Base-by-base conservation (phyloP, 2,888 invertebrate genomes). In the Gymnocheta viridis region DNA sequence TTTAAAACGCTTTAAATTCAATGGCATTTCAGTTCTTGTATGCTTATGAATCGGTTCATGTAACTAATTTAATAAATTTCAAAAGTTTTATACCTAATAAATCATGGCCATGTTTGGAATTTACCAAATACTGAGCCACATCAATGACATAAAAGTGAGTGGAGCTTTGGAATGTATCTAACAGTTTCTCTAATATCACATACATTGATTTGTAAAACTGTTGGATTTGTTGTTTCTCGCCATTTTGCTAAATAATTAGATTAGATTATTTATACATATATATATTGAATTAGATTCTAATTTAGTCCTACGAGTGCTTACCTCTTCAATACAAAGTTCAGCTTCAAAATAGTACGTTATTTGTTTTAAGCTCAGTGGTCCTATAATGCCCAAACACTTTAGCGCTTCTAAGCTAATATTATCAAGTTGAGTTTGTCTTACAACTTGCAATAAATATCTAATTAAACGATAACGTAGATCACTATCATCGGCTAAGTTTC, bases 331-430 rank as follows among this genome's bases (percentile, higher is more conserved):
- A 38, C 85, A 86, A 17, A 86, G 87, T 10, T 90, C 90, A 4
- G 87, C 87, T 86, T 89, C 87, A 80, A 91, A 91, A 83, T 90
- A 91, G 81, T 88, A 91, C 0, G 89, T 88, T 29, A 87, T 86
- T 41, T 88, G 87, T 0, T 84, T 81, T 32, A 91, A 86, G 77
- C 88, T 88, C 0, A 90, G 51, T 0, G 91, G 88, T 0, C 91
- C 91, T 41, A 91, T 89, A 86, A 90, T 88, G 4, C 90, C 91
- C 38, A 91, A 92, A 91, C 97, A 98, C 88, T 94, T 94, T n/a
- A 95, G 93, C 0, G 96, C 96, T 92, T 95, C 95, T 47, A 94
- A 90, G 54, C 93, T 94, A 29, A 86, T 79, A 9, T 84, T 54
- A 1, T 62, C 49, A 29, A 87, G 87, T 12, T 82, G 66, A 4